These are phyloP conservation scores for Ctenopoma kingsleyae DNA, from an alignment of 2,797 vertebrate genomes.

Conservation along the genomic window DNA sequence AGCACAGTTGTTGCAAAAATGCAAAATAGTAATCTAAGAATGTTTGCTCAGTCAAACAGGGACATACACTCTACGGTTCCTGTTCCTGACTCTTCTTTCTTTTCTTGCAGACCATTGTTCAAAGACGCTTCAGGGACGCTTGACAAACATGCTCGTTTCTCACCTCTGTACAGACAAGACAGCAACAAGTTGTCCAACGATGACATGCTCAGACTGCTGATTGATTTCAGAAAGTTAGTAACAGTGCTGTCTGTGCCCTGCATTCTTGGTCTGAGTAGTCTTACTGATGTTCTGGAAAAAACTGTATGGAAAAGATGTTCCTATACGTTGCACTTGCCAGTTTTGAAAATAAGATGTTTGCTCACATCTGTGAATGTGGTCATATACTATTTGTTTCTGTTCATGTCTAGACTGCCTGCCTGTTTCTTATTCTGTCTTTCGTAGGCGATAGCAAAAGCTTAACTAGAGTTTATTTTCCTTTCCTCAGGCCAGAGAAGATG, in stretches of 20 bases:
- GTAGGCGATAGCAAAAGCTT: slow-evolving; percentile 55
- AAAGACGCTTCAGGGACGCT: slow-evolving; percentile 94
- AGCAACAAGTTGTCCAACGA: slow-evolving; percentile 98
- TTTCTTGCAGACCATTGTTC: slow-evolving; percentile 88
- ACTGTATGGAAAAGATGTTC: slow-evolving; percentile 35
- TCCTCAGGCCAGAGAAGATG: slow-evolving; percentile 95
- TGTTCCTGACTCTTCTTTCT: slow-evolving; percentile 6
- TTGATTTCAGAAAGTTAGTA: slow-evolving; percentile 97
- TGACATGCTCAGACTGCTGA: slow-evolving; percentile 95
- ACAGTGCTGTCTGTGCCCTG: slow-evolving; percentile 74
- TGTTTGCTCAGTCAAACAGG: not conserved
- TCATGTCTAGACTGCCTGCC: slow-evolving; percentile 31
- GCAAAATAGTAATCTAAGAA: too few relatives aligned
- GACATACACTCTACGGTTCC: too few relatives aligned
- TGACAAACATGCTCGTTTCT: slow-evolving; percentile 95
- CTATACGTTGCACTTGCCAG: slow-evolving; percentile 39
- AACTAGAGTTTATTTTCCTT: slow-evolving; percentile 66
- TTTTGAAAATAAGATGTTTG: slow-evolving; percentile 54
- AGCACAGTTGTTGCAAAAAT: too few relatives aligned
- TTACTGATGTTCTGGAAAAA: slow-evolving; percentile 43
- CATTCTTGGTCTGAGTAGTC: slow-evolving; percentile 21
- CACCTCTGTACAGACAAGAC: slow-evolving; percentile 94
- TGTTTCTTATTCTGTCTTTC: slow-evolving; percentile 46
- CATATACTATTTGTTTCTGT: slow-evolving; percentile 14
- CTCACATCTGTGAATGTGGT: slow-evolving; percentile 51